Percentiles rank a stretch among this genome's conserved stretches.
Evolutionary conservation across 2,888 invertebrate genomes (phyloP).

Genomic region (Amiota minor): DNA sequence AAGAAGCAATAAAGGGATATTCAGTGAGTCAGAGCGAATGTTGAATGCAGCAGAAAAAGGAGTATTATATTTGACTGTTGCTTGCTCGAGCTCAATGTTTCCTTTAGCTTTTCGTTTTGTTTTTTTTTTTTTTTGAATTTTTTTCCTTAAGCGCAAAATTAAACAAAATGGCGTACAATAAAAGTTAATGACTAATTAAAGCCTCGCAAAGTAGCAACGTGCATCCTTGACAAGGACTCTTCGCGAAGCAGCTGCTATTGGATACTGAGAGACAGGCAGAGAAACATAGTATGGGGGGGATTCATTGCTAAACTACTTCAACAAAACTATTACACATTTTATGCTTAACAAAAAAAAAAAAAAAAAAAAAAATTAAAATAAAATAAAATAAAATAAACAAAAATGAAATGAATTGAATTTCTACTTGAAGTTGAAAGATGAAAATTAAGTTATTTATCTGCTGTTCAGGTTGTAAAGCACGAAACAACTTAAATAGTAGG

Average conservation of each 20-base stretch:
- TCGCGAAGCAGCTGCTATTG: neutral
- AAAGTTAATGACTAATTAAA: slow-evolving; percentile 67
- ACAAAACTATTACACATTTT: slow-evolving; percentile 62
- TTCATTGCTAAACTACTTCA: neutral
- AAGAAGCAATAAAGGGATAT: slow-evolving; percentile 12
- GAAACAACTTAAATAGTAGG: no score
- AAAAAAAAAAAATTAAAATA: neutral
- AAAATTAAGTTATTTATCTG: no score
- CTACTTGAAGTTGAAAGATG: no score
- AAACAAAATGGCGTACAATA: slow-evolving; percentile 67
- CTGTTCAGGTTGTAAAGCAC: no score
- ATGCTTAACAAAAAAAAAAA: slow-evolving; percentile 23
- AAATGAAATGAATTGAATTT: neutral
- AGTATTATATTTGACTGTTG: neutral
- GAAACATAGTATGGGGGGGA: no score
- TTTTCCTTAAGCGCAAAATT: slow-evolving; percentile 58
- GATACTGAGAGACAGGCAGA: neutral
- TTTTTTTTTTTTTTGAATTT: slow-evolving; percentile 36
- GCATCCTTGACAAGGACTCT: neutral
- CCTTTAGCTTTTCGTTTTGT: slow-evolving; percentile 20
- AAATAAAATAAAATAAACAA: neutral
- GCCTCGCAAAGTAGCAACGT: slow-evolving; percentile 41
- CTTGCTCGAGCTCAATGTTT: neutral
- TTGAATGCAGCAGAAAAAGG: neutral
- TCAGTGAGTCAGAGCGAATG: no score